Conservation (phyloP, 2,797 vertebrate genomes). For the Myripristis jacobus region DNA sequence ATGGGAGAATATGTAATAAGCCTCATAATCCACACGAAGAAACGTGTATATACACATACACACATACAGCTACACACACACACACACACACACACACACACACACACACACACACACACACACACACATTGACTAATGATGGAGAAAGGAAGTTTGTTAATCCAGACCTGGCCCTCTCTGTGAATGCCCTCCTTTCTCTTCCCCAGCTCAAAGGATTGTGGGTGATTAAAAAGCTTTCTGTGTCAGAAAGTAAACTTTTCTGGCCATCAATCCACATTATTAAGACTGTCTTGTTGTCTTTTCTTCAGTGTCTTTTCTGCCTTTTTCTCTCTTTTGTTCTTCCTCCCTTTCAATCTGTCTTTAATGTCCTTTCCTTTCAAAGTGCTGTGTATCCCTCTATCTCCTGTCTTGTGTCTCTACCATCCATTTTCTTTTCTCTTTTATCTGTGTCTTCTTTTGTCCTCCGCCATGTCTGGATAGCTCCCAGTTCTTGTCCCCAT, state of each 20-base stretch:
- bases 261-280: background rate
- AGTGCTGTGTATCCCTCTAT: background rate
- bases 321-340: background rate
- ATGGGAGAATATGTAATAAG: background rate
- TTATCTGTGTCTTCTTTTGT: background rate
- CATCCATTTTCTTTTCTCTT: conserved; percentile 4
- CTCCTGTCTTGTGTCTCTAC: background rate
- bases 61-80: conserved; percentile 7
- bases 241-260: background rate
- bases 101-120: conserved; percentile 7
- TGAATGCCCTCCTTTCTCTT: background rate
- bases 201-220: conserved; percentile 16
- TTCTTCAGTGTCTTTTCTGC: background rate
- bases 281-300: background rate
- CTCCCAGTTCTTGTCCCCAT: background rate
- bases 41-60: conserved; percentile 6
- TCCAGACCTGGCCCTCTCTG: conserved; percentile 2
- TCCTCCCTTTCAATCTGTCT: background rate
- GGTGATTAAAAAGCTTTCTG: conserved; percentile 18
- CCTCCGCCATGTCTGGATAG: background rate
- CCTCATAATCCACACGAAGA: conserved; percentile 5
- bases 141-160: background rate
- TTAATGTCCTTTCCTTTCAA: background rate
- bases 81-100: conserved; percentile 6
- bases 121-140: background rate